Conservation (phyloP, 2,888 invertebrate species). For the Dasysyrphus albostriatus region DNA sequence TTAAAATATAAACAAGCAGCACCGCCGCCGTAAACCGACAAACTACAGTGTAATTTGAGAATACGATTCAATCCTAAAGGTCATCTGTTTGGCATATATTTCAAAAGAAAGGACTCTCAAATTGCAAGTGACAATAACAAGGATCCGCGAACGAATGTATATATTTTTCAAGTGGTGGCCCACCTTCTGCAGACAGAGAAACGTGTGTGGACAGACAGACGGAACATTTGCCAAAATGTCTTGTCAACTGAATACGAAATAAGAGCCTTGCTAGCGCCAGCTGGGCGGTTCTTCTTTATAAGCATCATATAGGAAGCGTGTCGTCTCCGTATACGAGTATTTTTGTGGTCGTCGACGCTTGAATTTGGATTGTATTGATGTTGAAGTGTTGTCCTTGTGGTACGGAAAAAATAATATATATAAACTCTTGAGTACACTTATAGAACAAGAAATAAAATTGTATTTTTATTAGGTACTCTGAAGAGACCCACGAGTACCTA, state of each 20-base stretch:
- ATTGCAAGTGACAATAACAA: slow-evolving; percentile 53
- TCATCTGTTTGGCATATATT: slow-evolving; percentile 66
- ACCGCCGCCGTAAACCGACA: too few relatives aligned
- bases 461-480: slow-evolving; percentile 65
- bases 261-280: slow-evolving; percentile 63
- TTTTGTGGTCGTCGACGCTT: slow-evolving; percentile 26
- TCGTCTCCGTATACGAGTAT: not conserved
- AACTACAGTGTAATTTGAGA: slow-evolving; percentile 60
- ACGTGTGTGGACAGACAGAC: not conserved
- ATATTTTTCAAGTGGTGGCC: slow-evolving; percentile 65
- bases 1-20: slow-evolving; percentile 39
- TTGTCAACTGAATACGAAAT: slow-evolving; percentile 36
- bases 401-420: slow-evolving; percentile 27
- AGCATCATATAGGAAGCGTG: slow-evolving; percentile 6
- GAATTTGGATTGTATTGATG: slow-evolving; percentile 25
- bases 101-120: slow-evolving; percentile 42
- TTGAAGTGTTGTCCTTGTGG: slow-evolving; percentile 64
- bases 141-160: slow-evolving; percentile 46
- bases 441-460: slow-evolving; percentile 53
- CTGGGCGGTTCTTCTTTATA: slow-evolving; percentile 44
- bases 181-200: slow-evolving; percentile 59
- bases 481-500: slow-evolving; percentile 53
- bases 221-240: slow-evolving; percentile 55
- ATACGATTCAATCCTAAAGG: slow-evolving; percentile 36
- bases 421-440: slow-evolving; percentile 24